Percentiles rank a stretch among this genome's conserved stretches.
Conservation (phyloP, 2,797 vertebrate species). For the Discoglossus pictus region DNA sequence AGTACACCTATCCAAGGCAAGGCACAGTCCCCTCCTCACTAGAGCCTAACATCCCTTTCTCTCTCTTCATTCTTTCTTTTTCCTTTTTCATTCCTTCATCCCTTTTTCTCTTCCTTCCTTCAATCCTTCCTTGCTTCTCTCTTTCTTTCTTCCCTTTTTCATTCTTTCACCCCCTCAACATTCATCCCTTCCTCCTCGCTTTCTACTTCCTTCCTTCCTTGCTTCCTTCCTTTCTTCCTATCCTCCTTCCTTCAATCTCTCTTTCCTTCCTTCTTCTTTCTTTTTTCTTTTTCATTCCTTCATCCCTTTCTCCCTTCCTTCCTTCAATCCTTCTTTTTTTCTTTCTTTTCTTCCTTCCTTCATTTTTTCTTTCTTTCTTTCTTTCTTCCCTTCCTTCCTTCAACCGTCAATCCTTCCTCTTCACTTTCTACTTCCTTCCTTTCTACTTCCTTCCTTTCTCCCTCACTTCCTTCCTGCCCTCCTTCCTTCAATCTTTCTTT, state of each 20-base stretch:
- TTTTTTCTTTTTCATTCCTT: background rate
- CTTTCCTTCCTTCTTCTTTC: background rate
- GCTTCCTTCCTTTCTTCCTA: background rate
- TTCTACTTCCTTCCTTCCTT: background rate
- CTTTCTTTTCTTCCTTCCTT: no score
- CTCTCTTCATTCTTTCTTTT: background rate
- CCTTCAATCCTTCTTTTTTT: background rate
- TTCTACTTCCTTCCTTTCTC: background rate
- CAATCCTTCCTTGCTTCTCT: background rate
- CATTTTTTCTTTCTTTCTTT: no score
- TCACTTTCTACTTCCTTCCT: background rate
- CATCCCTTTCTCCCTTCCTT: background rate
- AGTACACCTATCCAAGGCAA: no score
- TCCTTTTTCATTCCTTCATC: background rate
- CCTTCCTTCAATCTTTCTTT: background rate
- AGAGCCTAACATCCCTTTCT: no score
- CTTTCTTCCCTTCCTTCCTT: background rate
- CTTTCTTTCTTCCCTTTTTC: background rate
- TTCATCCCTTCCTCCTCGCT: background rate
- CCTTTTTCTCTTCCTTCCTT: no score
- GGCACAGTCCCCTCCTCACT: no score
- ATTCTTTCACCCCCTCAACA: no score
- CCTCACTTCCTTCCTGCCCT: no score
- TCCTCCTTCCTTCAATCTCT: no score
- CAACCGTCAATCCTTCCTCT: background rate